phyloP scores from a whole-genome alignment of 2,888 invertebrate species.

The Metalampra italica region DNA sequence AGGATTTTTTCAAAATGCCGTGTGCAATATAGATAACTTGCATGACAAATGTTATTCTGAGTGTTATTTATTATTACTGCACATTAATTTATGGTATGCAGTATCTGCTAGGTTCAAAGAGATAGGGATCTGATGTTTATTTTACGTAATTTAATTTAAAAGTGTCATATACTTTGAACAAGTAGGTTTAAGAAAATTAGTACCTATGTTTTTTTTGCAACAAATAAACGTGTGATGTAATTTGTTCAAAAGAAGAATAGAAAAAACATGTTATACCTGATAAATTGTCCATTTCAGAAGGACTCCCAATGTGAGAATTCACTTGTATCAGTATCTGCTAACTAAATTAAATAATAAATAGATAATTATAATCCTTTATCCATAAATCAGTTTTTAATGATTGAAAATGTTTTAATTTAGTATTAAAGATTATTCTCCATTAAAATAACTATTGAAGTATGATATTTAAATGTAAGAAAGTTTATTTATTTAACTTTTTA shows the following conservation, averaged over 20 bases:
- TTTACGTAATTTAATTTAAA: background rate
- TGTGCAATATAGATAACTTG: slow-evolving; percentile 34
- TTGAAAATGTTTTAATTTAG: too few relatives aligned
- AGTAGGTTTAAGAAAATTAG: background rate
- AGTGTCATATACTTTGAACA: slow-evolving; percentile 8
- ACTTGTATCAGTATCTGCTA: too few relatives aligned
- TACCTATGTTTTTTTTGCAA: background rate
- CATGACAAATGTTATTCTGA: background rate
- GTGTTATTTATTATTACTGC: background rate
- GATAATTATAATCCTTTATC: too few relatives aligned
- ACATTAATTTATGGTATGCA: background rate
- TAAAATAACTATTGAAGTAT: background rate
- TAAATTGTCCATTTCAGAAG: too few relatives aligned
- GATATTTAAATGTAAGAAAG: too few relatives aligned
- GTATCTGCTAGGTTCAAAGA: background rate
- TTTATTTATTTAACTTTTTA: too few relatives aligned
- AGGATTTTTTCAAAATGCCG: slow-evolving; percentile 20
- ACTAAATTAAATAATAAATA: too few relatives aligned
- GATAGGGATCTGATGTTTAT: background rate
- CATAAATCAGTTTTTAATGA: too few relatives aligned
- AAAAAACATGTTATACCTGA: slow-evolving; percentile 8
- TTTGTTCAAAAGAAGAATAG: slow-evolving; percentile 13
- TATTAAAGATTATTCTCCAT: too few relatives aligned
- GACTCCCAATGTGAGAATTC: too few relatives aligned
- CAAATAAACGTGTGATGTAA: slow-evolving; percentile 6